Evolutionary conservation across 2,113 vertebrate genomes (phyloP).

Genomic region (Pipa parva): DNA sequence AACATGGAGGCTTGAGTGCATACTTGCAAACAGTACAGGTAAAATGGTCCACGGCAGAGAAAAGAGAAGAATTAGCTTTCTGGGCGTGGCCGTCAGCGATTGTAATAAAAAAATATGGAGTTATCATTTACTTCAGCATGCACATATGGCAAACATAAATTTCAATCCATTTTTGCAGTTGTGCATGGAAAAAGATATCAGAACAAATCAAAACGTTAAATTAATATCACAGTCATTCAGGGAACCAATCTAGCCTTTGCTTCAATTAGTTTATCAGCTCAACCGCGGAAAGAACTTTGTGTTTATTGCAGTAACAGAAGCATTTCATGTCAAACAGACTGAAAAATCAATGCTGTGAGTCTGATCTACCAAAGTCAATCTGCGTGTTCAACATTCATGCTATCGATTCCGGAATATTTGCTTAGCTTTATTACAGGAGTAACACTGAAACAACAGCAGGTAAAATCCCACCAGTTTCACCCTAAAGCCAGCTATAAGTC

Average conservation of each 20-base stretch:
- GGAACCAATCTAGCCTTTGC: background rate
- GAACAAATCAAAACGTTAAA: background rate
- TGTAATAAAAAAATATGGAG: too few relatives aligned
- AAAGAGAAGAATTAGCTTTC: too few relatives aligned
- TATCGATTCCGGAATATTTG: constrained; percentile 35
- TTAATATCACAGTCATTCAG: constrained; percentile 5
- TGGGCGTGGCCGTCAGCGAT: too few relatives aligned
- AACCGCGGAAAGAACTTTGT: constrained; percentile 1
- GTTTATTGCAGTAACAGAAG: constrained; percentile 41
- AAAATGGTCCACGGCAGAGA: too few relatives aligned
- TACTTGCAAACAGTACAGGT: too few relatives aligned
- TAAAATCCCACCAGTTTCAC: constrained; percentile 8
- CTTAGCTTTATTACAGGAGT: constrained; percentile 19
- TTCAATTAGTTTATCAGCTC: constrained; percentile 23
- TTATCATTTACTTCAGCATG: too few relatives aligned
- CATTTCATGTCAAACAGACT: constrained; percentile 44
- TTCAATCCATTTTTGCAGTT: too few relatives aligned
- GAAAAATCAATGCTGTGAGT: constrained; percentile 50
- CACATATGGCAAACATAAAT: too few relatives aligned
- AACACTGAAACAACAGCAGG: constrained; percentile 6
- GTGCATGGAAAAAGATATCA: background rate
- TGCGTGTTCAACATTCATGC: constrained; percentile 31
- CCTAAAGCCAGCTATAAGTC: background rate
- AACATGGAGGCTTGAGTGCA: too few relatives aligned
- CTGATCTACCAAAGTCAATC: constrained; percentile 37